Evolutionary conservation across 2,797 vertebrate species (phyloP).

Genomic region (Huso huso): DNA sequence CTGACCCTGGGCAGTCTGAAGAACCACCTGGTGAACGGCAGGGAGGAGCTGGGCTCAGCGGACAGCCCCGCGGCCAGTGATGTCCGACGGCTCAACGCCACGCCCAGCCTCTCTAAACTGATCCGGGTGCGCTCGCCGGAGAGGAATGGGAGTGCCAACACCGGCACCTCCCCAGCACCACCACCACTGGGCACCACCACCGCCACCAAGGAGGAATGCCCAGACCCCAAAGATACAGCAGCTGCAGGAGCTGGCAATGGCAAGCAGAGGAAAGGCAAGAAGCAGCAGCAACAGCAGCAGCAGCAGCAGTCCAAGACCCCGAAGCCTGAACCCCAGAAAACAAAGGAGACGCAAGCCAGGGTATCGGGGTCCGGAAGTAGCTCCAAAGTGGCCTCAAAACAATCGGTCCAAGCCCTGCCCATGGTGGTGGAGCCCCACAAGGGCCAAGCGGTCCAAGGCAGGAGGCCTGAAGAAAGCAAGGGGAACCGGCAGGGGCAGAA

Average conservation of each 20-base stretch:
- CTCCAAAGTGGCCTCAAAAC: conserved; percentile 47
- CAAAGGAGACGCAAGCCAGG: conserved; percentile 38
- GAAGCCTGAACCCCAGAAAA: conserved; percentile 52
- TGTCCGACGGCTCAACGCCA: conserved; percentile 75
- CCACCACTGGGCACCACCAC: conserved; percentile 43
- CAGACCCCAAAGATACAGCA: conserved; percentile 47
- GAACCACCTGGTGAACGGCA: conserved; percentile 68
- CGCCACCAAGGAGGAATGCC: conserved; percentile 55
- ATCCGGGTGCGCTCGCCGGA: conserved; percentile 86
- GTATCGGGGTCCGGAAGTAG: conserved; percentile 31
- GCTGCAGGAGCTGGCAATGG: conserved; percentile 27
- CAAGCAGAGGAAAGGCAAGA: conserved; percentile 84
- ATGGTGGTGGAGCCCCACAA: conserved; percentile 37
- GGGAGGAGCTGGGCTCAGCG: conserved; percentile 39
- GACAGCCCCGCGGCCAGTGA: conserved; percentile 57
- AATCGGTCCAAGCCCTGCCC: conserved; percentile 33
- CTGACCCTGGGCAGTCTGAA: conserved; percentile 82
- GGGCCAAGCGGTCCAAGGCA: conserved; percentile 35
- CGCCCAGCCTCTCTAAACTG: conserved; percentile 84
- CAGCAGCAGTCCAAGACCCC: conserved; percentile 31
- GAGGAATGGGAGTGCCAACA: conserved; percentile 46
- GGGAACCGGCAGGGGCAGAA: conserved; percentile 40
- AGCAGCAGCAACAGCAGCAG: conserved; percentile 60
- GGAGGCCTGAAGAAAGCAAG: conserved; percentile 52
- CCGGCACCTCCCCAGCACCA: conserved; percentile 36